Base-by-base conservation (phyloP, 2,888 invertebrate species). In the Axea sp. region DNA sequence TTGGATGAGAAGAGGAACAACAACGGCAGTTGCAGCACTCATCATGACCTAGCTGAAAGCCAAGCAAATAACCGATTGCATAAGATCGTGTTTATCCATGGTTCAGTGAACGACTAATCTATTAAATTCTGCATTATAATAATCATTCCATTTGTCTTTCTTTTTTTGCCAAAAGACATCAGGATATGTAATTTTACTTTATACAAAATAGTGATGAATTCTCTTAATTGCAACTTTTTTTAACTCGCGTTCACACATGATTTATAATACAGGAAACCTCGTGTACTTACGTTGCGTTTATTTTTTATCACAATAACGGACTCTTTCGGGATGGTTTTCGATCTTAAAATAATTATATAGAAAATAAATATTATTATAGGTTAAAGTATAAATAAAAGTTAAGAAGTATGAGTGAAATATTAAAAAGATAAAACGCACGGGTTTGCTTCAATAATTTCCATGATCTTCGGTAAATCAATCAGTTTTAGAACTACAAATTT, bases 301-400 rank as follows among this genome's bases (percentile, higher is more conserved):
- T 83, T 83, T 55, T 81, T 83, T 7, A 81, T 78, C 19, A 83
- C 80, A 12, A 86, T 78, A 49, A 83, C 60, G n/a, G 84, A 82
- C 15, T 55, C 76, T n/a, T 15, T 31, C 3, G 62, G 55, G 11
- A 11, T 12, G 26, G 73, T 15, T 65, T 76, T 68, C 69, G 37
- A 51, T 76, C 17, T 69, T 31, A 51, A 39, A 28, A 33, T 19
- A 19, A 3, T n/a, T n/a, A n/a, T n/a, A n/a, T n/a, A n/a, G 41
- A 51, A 39, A 28, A 33, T 19, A 19, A 3, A n/a, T n/a, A n/a
- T n/a, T n/a, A n/a, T n/a, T n/a, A n/a, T n/a, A n/a, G n/a, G n/a
- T n/a, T n/a, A n/a, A n/a, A n/a, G n/a, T n/a, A n/a, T n/a, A n/a
- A n/a, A n/a, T n/a, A n/a, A n/a, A n/a, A n/a, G n/a, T n/a, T n/a